Base-by-base conservation (phyloP, 2,888 invertebrate species). In the Sarcophaga rosellei region DNA sequence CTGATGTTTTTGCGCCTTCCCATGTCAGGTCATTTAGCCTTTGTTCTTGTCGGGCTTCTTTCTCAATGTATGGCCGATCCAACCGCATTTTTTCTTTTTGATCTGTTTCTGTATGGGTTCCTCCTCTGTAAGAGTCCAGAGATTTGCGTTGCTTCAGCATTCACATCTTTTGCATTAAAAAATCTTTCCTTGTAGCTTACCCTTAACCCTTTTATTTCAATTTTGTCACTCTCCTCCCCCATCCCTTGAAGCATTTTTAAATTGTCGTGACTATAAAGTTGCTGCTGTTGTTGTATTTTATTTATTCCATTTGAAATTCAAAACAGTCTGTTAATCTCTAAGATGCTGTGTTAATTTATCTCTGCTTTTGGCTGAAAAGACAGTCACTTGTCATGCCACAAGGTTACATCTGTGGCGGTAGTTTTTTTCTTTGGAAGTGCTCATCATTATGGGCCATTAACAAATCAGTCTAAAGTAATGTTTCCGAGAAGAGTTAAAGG, bases 331-430 rank as follows among this genome's bases (percentile, higher is more conserved):
- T 83, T 87, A 87, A 82, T 88, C 79, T 63, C 72, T 79, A 79
- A 88, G 86, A 87, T 88, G 85, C 84, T 88, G 88, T 86, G 86
- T 86, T 89, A 88, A 89, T 89, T 89, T 88, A 88, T 89, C 84
- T 88, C 62, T 21, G 5, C 53, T 35, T 77, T 72, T 53, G 45
- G 88, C 11, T 53, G 47, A 47, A 11, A 61, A 57, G 12, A 20
- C 59, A 75, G n/a, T 12, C 23, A 23, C 0, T 79, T 65, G 65
- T 20, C 68, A 72, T 86, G 76, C 78, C 69, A 20, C 77, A n/a
- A 81, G 1, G 47, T 47, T 65, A 8, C 12, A 59, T 63, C 63
- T 68, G 69, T 53, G 53, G 81, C 72, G 66, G 45, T 76, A 85
- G 78, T 76, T 79, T 73, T 69, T 17, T 12, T 47, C 10, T 47